These are phyloP conservation scores for Drosophila guanche DNA, from an alignment of 1,140 invertebrate species.

Conservation along the genomic window DNA sequence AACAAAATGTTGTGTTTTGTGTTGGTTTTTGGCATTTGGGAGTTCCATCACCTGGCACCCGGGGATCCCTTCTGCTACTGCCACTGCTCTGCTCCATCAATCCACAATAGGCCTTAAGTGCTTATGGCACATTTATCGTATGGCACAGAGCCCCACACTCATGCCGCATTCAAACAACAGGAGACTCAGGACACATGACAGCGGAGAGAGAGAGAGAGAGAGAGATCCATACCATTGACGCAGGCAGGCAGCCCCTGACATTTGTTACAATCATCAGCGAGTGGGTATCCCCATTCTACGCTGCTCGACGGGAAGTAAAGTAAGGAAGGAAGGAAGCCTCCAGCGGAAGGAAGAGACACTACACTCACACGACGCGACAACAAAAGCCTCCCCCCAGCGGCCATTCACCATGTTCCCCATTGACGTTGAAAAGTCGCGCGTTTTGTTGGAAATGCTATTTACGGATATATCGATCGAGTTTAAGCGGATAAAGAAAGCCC, in stretches of 20 bases:
- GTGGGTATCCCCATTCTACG: background rate
- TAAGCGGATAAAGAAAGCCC: slow-evolving; percentile 22
- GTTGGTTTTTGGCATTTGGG: slow-evolving; percentile 3
- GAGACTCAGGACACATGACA: slow-evolving; percentile 21
- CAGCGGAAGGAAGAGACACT: slow-evolving; percentile 49
- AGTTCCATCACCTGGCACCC: slow-evolving; percentile 24
- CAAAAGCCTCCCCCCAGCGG: too few species aligned
- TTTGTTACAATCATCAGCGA: slow-evolving; percentile 45
- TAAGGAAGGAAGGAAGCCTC: slow-evolving; percentile 29
- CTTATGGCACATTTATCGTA: slow-evolving; percentile 56
- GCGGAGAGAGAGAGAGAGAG: slow-evolving; percentile 2
- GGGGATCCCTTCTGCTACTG: slow-evolving; percentile 8
- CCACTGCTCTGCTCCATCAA: slow-evolving; percentile 26
- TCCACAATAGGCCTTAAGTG: slow-evolving; percentile 48
- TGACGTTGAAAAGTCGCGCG: slow-evolving; percentile 65
- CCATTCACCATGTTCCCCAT: slow-evolving; percentile 11
- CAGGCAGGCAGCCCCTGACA: slow-evolving; percentile 48
- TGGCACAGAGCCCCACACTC: background rate
- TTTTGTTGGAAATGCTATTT: slow-evolving; percentile 66
- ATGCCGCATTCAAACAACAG: slow-evolving; percentile 28
- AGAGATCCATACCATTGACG: slow-evolving; percentile 23
- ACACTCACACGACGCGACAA: slow-evolving; percentile 33
- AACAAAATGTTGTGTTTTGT: slow-evolving; percentile 27
- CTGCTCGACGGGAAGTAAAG: slow-evolving; percentile 1
- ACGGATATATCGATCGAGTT: slow-evolving; percentile 71